Conservation (phyloP, 2,113 vertebrate genomes). For the Oxygymnocypris stewartii region DNA sequence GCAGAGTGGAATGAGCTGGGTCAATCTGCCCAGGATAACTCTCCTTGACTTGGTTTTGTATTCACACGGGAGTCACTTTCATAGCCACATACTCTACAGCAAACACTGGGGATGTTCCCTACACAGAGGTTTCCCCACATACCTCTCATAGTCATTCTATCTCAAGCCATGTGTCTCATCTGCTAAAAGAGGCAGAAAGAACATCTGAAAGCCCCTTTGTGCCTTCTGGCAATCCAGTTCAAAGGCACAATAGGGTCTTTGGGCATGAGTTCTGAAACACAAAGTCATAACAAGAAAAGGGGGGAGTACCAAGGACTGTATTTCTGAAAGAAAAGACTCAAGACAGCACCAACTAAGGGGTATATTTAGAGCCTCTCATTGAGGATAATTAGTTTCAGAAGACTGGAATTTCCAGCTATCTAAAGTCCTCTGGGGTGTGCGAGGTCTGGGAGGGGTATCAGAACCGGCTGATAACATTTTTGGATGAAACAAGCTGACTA, state of each 20-base stretch:
- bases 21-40: constrained; percentile 56
- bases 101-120: constrained; percentile 17
- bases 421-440: constrained; percentile 57
- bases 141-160: constrained; percentile 39
- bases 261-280: constrained; percentile 50
- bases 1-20: constrained; percentile 51
- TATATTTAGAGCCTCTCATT: constrained; percentile 72
- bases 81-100: constrained; percentile 53
- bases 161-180: constrained; percentile 41
- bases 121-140: not conserved
- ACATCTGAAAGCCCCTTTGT: constrained; percentile 40
- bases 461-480: constrained; percentile 65
- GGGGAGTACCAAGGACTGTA: constrained; percentile 35
- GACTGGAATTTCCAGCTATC: constrained; percentile 75
- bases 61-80: constrained; percentile 57
- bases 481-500: constrained; percentile 53
- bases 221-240: constrained; percentile 40
- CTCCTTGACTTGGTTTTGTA: constrained; percentile 41
- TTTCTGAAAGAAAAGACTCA: constrained; percentile 57
- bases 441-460: constrained; percentile 55
- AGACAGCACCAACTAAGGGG: constrained; percentile 27
- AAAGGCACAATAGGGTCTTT: constrained; percentile 48
- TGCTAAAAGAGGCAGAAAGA: constrained; percentile 34
- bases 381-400: constrained; percentile 73
- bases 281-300: constrained; percentile 16